Evolutionary conservation across 2,888 invertebrate genomes (phyloP), one percentile per base, ranked within the genome.

Genomic region (Unio pictorum): DNA sequence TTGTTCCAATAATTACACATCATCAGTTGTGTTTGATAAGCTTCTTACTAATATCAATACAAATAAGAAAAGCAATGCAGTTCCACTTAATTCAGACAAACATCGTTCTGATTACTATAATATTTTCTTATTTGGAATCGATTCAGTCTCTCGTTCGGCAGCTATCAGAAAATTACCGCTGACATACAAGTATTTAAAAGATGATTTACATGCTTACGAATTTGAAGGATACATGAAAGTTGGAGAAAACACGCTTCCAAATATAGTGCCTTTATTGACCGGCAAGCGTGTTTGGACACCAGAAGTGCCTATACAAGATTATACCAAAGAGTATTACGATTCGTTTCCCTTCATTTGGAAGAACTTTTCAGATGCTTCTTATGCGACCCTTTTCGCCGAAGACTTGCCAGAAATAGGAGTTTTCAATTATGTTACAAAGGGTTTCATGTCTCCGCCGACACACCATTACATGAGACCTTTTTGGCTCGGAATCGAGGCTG

Each of bases 191-290:
- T 80, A 72, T 60, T 64, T 80, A 15, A 78, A 64, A 17, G 68
- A 80, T 64, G 66, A 67, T 15, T 68, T 80, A 1, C 59, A 67
- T 3, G 64, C 76, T 3, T 73, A 73, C 57, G 75, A 76, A 54
- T 75, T 80, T 56, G 72, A 75, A 65, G 80, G 80, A 11, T 73
- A 76, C 58, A 80, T 76, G 72, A 80, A 80, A 73, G 75, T 78
- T 45, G 80, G 76, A 6, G 80, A 74, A 59, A 80, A 80, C 61
- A 80, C 80, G 5, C 66, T 80, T 20, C 80, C 80, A 8, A 80
- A 80, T 61, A 17, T 80, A 18, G 59, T 72, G 6, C 67, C 80
- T 4, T 30, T 80, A 3, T 68, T 76, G 11, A 75, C 76, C n/a
- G 80, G 80, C n/a, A 74, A 69, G 5, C 69, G 72, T 26, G 64